phyloP scores from a whole-genome alignment of 2,113 vertebrate species.

The Microcebus murinus region DNA sequence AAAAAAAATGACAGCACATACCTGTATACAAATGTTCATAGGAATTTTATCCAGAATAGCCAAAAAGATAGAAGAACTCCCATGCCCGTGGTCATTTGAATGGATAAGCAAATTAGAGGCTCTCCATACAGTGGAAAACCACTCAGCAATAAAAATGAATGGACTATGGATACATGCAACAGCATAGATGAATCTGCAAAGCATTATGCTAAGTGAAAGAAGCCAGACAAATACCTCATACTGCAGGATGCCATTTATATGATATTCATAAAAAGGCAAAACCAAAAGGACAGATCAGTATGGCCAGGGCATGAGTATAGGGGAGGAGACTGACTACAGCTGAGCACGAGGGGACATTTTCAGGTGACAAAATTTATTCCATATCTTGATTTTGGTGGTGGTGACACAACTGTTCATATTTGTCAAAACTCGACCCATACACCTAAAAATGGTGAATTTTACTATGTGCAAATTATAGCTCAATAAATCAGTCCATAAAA shows the following conservation, averaged over 20 bases:
- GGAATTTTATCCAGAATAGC: neutral
- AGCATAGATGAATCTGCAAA: neutral
- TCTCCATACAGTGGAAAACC: neutral
- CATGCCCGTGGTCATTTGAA: neutral
- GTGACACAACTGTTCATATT: neutral
- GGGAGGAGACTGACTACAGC: too few relatives aligned
- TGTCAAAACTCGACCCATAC: neutral
- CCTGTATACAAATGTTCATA: neutral
- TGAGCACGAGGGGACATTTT: too few relatives aligned
- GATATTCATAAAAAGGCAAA: neutral
- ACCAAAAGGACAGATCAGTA: neutral
- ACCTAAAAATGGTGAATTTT: neutral
- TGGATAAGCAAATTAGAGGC: neutral
- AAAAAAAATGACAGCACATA: neutral
- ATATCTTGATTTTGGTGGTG: neutral
- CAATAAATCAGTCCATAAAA: neutral
- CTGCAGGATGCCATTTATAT: neutral
- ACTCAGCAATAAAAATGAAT: neutral
- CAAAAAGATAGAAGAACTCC: slow-evolving; percentile 2
- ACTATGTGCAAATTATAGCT: neutral
- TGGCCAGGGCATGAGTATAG: accelerated
- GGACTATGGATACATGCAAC: neutral
- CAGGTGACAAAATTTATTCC: neutral
- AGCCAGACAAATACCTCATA: neutral
- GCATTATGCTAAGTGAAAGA: neutral